Conservation (phyloP, 2,113 vertebrate species). For the Sander vitreus region DNA sequence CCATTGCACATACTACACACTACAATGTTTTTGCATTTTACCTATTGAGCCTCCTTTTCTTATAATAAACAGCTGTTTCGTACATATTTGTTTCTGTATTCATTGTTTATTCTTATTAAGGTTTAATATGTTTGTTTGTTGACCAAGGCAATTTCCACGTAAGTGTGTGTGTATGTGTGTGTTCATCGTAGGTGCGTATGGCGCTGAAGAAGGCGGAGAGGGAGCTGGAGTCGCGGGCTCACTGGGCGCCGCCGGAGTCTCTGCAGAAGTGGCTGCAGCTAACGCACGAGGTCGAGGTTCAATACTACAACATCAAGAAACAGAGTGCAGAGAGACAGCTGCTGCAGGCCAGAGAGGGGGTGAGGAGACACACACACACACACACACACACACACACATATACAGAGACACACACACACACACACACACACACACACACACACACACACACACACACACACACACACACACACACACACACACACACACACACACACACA, state of each 20-base stretch:
- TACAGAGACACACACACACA: too few species aligned
- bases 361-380: slow-evolving; percentile 73
- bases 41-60: too few species aligned
- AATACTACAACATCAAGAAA: slow-evolving; percentile 96
- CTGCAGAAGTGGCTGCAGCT: slow-evolving; percentile 97
- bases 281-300: slow-evolving; percentile 95
- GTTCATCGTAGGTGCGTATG: slow-evolving; percentile 87
- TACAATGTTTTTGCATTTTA: too few species aligned
- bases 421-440: neutral
- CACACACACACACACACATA: neutral
- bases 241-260: slow-evolving; percentile 87
- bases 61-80: too few species aligned
- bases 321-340: slow-evolving; percentile 94
- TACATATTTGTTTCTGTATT: too few species aligned
- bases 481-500: neutral
- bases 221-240: slow-evolving; percentile 90
- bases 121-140: too few species aligned
- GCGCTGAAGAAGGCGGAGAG: slow-evolving; percentile 92
- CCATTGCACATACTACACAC: too few species aligned
- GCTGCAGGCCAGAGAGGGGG: slow-evolving; percentile 94
- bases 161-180: neutral
- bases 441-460: neutral
- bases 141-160: too few species aligned
- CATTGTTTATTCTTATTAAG: too few species aligned
- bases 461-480: neutral